A percentile compares a stretch with the other conserved stretches of the same genome.
Evolutionary conservation across 2,113 vertebrate species (phyloP).

Genomic region (Nerophis lumbriciformis): DNA sequence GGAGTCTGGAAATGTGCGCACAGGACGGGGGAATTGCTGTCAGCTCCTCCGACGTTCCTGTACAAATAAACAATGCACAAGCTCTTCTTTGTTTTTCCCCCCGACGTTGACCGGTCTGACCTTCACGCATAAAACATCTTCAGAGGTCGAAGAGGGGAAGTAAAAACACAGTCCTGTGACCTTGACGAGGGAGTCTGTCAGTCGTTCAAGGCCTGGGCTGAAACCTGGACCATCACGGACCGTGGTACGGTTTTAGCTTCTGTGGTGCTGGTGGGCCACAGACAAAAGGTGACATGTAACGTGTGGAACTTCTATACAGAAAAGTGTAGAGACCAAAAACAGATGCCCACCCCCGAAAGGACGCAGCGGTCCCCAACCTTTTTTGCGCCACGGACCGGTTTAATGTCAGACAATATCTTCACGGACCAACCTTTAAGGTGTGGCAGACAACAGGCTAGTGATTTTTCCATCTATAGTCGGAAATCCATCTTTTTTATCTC

Average conservation of each 20-base stretch:
- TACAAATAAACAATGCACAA: slow-evolving; percentile 70
- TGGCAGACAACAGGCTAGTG: too few relatives aligned
- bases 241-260: neutral
- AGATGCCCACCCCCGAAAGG: too few relatives aligned
- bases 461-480: too few relatives aligned
- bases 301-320: too few relatives aligned
- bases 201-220: slow-evolving; percentile 72
- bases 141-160: slow-evolving; percentile 36
- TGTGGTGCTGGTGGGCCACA: neutral
- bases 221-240: slow-evolving; percentile 50
- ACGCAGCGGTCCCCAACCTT: too few relatives aligned
- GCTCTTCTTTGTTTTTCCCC: slow-evolving; percentile 34
- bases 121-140: slow-evolving; percentile 54
- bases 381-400: too few relatives aligned
- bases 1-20: slow-evolving; percentile 64
- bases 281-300: neutral
- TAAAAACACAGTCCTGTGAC: slow-evolving; percentile 69
- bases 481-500: too few relatives aligned
- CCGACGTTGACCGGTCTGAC: slow-evolving; percentile 26
- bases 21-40: slow-evolving; percentile 67
- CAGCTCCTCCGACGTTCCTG: slow-evolving; percentile 69
- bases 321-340: too few relatives aligned
- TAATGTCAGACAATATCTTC: too few relatives aligned
- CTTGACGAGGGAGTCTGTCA: slow-evolving; percentile 61
- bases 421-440: too few relatives aligned